Conservation (phyloP, 2,113 vertebrate genomes). For the Reinhardtius hippoglossoides region DNA sequence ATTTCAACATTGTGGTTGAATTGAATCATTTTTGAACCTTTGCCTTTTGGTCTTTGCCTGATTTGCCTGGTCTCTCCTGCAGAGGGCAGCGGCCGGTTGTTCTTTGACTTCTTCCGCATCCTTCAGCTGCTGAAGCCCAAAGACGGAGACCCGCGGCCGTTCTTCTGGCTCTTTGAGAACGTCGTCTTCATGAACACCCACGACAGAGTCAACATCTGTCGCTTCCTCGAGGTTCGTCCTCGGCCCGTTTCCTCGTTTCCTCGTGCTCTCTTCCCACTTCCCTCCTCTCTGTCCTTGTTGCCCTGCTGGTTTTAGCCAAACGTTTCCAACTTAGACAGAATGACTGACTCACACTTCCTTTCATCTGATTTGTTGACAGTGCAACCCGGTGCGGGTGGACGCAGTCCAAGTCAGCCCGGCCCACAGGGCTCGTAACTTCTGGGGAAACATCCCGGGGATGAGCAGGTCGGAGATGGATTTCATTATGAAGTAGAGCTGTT, state of each 20-base stretch:
- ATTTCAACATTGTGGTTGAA: neutral
- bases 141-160: constrained; percentile 87
- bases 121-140: constrained; percentile 90
- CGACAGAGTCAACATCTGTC: constrained; percentile 91
- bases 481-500: neutral
- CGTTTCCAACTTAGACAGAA: too few relatives aligned
- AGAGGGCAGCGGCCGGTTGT: constrained; percentile 93
- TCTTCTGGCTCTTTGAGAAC: constrained; percentile 98
- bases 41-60: neutral
- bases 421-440: constrained; percentile 91
- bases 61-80: neutral
- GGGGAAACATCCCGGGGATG: constrained; percentile 98
- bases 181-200: constrained; percentile 91
- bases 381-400: constrained; percentile 93
- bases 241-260: too few relatives aligned
- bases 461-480: constrained; percentile 82
- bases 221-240: constrained; percentile 90
- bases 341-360: neutral
- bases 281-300: neutral
- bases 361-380: constrained; percentile 77
- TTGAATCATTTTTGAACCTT: neutral
- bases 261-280: too few relatives aligned
- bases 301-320: neutral
- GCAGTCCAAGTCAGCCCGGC: constrained; percentile 92
- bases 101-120: constrained; percentile 93